These are phyloP conservation scores for Zhuqinia jingwanae DNA, from an alignment of 2,888 invertebrate genomes.

Conservation along the genomic window DNA sequence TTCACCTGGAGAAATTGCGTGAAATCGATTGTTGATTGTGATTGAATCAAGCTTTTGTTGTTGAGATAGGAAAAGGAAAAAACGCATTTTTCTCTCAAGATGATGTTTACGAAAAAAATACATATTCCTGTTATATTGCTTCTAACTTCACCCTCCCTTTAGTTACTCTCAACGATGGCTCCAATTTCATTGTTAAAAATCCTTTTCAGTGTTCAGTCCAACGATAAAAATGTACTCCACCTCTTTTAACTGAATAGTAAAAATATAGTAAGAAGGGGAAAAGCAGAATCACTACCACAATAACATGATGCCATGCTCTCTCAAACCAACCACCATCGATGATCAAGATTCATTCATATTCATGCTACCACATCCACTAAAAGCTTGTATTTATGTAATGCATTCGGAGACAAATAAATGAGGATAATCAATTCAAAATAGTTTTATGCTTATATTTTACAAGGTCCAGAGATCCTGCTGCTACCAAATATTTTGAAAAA, in stretches of 20 bases:
- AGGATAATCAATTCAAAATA: not conserved
- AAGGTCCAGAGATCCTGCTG: not conserved
- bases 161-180: constrained; percentile 12
- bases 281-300: not conserved
- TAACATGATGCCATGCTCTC: not conserved
- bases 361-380: not conserved
- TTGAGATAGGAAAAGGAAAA: constrained; percentile 48
- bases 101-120: constrained; percentile 9
- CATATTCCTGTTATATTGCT: not conserved
- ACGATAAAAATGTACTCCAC: too few relatives aligned
- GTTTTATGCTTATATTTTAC: not conserved
- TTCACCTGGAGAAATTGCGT: constrained; percentile 62
- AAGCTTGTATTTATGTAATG: too few relatives aligned
- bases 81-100: constrained; percentile 40
- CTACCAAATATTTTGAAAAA: not conserved
- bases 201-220: too few relatives aligned
- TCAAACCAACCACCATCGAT: too few relatives aligned
- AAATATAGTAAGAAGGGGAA: not conserved
- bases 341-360: not conserved
- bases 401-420: not conserved
- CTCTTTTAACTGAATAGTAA: not conserved
- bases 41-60: constrained; percentile 36
- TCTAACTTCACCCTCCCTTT: not conserved
- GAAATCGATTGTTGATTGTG: constrained; percentile 67
- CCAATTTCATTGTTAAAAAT: constrained; percentile 49